Base-by-base conservation (phyloP, 2,888 invertebrate species). In the Seira ritae region DNA sequence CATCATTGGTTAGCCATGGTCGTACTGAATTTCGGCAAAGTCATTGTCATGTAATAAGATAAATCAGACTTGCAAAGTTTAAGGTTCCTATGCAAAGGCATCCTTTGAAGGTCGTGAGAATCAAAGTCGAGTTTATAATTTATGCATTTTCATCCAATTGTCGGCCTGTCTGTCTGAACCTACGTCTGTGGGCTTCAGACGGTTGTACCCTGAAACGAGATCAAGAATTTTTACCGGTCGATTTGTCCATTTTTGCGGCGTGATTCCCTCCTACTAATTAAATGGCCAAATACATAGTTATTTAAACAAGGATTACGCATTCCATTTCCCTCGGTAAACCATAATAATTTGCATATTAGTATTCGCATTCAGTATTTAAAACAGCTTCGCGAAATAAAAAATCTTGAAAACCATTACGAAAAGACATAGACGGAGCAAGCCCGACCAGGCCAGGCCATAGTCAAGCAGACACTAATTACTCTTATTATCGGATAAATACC, bases 381-480 rank as follows among this genome's bases (percentile, higher is more conserved):
- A n/a, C n/a, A n/a, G n/a, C n/a, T n/a, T n/a, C n/a, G n/a, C n/a
- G n/a, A n/a, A 42, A 42, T 42, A 12, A 42, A 42, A 12, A 42
- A 42, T 42, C 42, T 42, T n/a, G n/a, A n/a, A 42, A 12, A 42
- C 42, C 42, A 42, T 42, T n/a, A n/a, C n/a, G n/a, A n/a, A n/a
- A n/a, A 42, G 42, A 42, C 42, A 8, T 12, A 42, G 42, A 42
- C 42, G 42, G 42, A 42, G 42, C 42, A n/a, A n/a, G n/a, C n/a
- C n/a, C n/a, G n/a, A n/a, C n/a, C n/a, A n/a, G n/a, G n/a, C n/a
- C n/a, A 42, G 42, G 42, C 42, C 42, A 42, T 42, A 12, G 42
- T 42, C 42, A 50, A 68, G 65, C 19, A 79, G 72, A 46, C 79
- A 72, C 68, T 79, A 79, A 79, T 79, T 72, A 67, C 65, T 67